These are phyloP conservation scores for Aquatica leii DNA, from an alignment of 2,888 invertebrate species.

Conservation along the genomic window DNA sequence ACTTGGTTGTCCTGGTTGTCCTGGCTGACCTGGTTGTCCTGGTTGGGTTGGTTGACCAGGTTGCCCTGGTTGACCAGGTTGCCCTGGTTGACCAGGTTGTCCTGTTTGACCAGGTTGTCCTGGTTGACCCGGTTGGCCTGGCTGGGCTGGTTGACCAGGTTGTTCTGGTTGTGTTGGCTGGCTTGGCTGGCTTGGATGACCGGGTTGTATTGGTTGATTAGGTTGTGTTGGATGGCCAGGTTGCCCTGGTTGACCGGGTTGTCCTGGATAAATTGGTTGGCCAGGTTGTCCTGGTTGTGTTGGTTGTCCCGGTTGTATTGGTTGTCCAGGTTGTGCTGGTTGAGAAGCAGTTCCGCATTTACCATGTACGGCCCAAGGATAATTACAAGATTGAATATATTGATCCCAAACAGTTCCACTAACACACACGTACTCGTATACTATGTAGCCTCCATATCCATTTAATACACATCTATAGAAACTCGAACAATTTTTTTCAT, in stretches of 20 bases:
- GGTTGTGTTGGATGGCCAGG: constrained; percentile 8
- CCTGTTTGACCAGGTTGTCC: constrained; percentile 8
- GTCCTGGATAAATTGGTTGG: constrained; percentile 5
- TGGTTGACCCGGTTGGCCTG: constrained; percentile 18
- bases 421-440: constrained; percentile 77
- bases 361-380: constrained; percentile 38
- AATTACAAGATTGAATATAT: constrained; percentile 22
- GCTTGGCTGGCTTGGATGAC: constrained; percentile 12
- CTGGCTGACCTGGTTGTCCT: constrained; percentile 14
- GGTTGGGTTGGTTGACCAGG: constrained; percentile 11
- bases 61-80: constrained; percentile 10
- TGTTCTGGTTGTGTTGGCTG: constrained; percentile 15
- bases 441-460: constrained; percentile 67
- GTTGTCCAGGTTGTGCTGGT: constrained; percentile 7
- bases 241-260: constrained; percentile 10
- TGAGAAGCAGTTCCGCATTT: constrained; percentile 7
- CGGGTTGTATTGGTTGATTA: constrained; percentile 11
- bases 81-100: constrained; percentile 17
- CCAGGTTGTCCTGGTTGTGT: constrained; percentile 10
- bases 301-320: constrained; percentile 5
- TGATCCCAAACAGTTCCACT: constrained; percentile 52
- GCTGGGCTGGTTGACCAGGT: constrained; percentile 10
- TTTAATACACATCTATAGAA: constrained; percentile 80
- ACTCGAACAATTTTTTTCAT: constrained; percentile 73
- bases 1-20: constrained; percentile 18